Evolutionary conservation across 2,797 vertebrate genomes (phyloP), one percentile per base, ranked within the genome.

Genomic region (Rhinichthys osculus): DNA sequence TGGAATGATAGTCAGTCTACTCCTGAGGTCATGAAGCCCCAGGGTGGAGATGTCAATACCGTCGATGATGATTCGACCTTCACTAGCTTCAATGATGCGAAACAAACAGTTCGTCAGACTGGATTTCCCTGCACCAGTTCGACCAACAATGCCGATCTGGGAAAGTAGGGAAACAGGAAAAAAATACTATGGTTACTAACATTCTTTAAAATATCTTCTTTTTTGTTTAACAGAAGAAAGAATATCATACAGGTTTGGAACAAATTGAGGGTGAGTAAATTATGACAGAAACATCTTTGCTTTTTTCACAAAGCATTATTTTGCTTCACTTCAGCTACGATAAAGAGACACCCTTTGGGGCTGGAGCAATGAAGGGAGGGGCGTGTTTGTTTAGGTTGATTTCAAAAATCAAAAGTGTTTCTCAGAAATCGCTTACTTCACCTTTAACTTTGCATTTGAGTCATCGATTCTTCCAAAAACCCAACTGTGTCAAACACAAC

Each of bases 81-180:
- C 97, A 0, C 97, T 96, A 0, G 98, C 95, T 92, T 99, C 98
- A 73, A 99, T 96, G 82, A 99, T 93, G 66, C 98, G 96, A 89
- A 99, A 99, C 86, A 99, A 94, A 92, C 97, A 96, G 92, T 97
- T 99, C 38, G 98, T 98, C 83, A 99, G 96, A 40, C 98, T 99
- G 9, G 98, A 99, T 91, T 99, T 99, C 64, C 98, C 98, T 54
- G 98, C 98, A 47, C 98, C 98, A 0, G 98, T 99, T 54, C 98
- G 96, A 27, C 98, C 98, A 30, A 99, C 98, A 23, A 99, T 97
- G 3, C 98, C 98, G 1, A 99, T 91, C 98, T 99, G 92, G 13
- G 42, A 40, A 57, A 78, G 30, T 76, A 2, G 1, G 27, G 77
- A 27, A 1, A 3, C 1, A 0, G 21, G 2, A 27, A 3, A 23